Conservation (phyloP, 2,888 invertebrate species). For the Spicauda simplicius region DNA sequence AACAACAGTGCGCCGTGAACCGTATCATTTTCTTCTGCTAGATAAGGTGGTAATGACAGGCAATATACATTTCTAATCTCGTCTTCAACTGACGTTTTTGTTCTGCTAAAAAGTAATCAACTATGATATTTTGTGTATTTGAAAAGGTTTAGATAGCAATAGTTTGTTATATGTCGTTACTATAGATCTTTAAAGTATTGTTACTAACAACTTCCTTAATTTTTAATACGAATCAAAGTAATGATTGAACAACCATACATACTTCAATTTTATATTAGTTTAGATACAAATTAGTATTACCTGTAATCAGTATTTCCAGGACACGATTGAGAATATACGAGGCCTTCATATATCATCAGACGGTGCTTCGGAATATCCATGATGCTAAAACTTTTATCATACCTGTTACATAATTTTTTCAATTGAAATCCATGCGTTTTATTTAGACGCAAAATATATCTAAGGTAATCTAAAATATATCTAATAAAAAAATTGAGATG, state of each 20-base stretch:
- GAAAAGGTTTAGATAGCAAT: no score
- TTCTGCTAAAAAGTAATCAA: slow-evolving; percentile 51
- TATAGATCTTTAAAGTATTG: no score
- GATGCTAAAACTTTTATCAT: slow-evolving; percentile 52
- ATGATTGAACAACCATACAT: no score
- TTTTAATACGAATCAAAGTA: no score
- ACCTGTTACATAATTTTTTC: slow-evolving; percentile 50
- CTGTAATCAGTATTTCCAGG: slow-evolving; percentile 60
- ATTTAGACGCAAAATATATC: not conserved
- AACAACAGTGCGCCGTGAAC: slow-evolving; percentile 68
- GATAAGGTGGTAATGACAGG: slow-evolving; percentile 63
- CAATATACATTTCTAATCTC: slow-evolving; percentile 64
- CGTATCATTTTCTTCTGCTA: slow-evolving; percentile 59
- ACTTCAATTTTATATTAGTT: no score
- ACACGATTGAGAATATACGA: slow-evolving; percentile 60
- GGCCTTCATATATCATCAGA: slow-evolving; percentile 56
- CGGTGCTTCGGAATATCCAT: slow-evolving; percentile 53
- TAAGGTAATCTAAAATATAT: no score
- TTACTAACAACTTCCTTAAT: no score
- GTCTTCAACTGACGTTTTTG: slow-evolving; percentile 49
- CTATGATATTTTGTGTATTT: not conserved
- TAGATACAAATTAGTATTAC: no score
- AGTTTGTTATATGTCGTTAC: no score
- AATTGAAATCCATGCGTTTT: not conserved
- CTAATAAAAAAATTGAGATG: no score